These are phyloP conservation scores for Microcebus lehilahytsara DNA, from an alignment of 2,113 vertebrate genomes.

Conservation along the genomic window DNA sequence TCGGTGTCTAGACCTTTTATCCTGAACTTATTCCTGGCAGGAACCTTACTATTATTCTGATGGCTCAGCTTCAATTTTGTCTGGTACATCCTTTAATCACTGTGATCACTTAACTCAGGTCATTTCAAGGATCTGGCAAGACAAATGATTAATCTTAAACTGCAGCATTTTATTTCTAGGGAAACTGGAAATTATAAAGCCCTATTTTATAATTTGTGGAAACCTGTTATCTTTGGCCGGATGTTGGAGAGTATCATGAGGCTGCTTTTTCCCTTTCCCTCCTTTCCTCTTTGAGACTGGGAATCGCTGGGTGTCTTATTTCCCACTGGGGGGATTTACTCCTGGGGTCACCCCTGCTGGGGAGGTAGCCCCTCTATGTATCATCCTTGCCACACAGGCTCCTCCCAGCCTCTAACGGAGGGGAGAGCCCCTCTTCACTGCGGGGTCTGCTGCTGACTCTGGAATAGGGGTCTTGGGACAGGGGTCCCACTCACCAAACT, in stretches of 20 bases:
- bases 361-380: no score
- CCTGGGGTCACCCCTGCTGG: neutral
- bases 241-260: neutral
- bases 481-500: neutral
- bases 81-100: neutral
- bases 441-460: neutral
- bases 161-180: neutral
- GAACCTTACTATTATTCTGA: neutral
- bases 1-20: constrained; percentile 25
- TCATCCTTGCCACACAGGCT: neutral
- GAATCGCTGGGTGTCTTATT: neutral
- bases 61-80: neutral
- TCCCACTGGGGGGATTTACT: neutral
- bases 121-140: neutral
- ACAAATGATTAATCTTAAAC: neutral
- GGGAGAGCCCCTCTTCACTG: neutral
- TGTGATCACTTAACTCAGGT: constrained; percentile 38
- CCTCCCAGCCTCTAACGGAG: neutral
- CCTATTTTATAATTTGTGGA: neutral
- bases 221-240: neutral
- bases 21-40: neutral
- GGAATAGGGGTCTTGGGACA: no score
- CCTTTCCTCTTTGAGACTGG: neutral
- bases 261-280: neutral
- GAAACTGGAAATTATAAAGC: neutral